phyloP scores from a whole-genome alignment of 2,797 vertebrate genomes.

The Enteromius fasciolatus region DNA sequence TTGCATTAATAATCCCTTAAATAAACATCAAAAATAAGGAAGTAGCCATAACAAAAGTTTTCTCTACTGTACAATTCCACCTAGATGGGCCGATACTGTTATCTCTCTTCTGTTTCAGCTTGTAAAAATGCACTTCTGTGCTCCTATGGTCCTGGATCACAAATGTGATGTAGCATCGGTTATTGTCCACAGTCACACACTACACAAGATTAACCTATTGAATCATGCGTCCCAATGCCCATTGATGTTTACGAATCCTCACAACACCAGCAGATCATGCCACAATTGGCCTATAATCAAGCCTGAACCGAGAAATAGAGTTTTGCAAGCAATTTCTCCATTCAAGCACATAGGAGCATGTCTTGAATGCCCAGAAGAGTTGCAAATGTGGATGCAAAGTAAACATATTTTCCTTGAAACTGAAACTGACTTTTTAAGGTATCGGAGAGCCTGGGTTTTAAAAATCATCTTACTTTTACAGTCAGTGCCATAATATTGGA shows the following conservation, averaged over 20 bases:
- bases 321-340: neutral
- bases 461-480: neutral
- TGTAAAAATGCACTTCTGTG: conserved; percentile 1
- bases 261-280: neutral
- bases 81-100: neutral
- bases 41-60: too few species aligned
- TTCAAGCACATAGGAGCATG: neutral
- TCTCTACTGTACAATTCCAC: too few species aligned
- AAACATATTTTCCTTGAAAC: neutral
- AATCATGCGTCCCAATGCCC: neutral
- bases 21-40: neutral
- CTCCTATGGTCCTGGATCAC: neutral
- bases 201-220: neutral
- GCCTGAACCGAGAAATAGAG: neutral
- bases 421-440: too few species aligned
- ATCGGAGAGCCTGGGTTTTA: neutral
- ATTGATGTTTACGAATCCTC: neutral
- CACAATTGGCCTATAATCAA: neutral
- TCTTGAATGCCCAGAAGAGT: neutral
- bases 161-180: neutral
- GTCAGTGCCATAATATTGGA: neutral
- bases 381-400: neutral
- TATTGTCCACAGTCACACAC: neutral
- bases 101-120: neutral
- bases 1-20: neutral